These are phyloP conservation scores for Eurois occulta DNA, from an alignment of 2,888 invertebrate species.

Conservation along the genomic window DNA sequence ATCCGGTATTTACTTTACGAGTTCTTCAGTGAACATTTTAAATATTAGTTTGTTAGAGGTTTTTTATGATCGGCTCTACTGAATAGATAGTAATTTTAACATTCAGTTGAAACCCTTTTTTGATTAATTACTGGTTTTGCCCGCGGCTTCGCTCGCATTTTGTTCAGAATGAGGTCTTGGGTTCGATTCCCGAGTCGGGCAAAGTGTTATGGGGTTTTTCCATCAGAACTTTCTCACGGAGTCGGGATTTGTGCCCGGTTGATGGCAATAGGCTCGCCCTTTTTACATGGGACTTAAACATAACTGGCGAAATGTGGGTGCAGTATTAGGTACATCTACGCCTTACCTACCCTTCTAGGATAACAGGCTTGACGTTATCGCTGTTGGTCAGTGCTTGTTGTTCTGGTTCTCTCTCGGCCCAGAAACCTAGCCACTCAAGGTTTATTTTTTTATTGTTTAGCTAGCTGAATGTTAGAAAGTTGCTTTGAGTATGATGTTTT, in stretches of 20 bases:
- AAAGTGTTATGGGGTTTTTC: neutral
- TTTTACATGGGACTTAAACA: too few species aligned
- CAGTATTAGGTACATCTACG: too few species aligned
- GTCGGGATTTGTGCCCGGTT: neutral
- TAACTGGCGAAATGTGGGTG: too few species aligned
- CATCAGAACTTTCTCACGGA: neutral
- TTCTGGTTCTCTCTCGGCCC: neutral
- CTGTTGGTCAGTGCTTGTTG: too few species aligned
- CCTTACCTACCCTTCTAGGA: too few species aligned
- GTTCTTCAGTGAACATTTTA: neutral
- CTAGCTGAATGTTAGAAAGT: neutral
- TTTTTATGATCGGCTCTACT: neutral
- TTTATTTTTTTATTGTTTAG: neutral
- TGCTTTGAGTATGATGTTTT: neutral
- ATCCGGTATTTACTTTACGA: accelerated
- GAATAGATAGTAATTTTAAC: neutral
- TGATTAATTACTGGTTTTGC: neutral
- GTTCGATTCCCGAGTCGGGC: too few species aligned
- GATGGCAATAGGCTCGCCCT: neutral
- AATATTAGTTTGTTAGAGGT: neutral
- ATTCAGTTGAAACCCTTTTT: neutral
- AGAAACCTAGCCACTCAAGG: neutral
- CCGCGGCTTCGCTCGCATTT: neutral
- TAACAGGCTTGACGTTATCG: too few species aligned
- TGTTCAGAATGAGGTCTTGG: neutral